These are phyloP conservation scores for Hylyphantes graminicola DNA, from an alignment of 1,140 invertebrate species.

Conservation along the genomic window DNA sequence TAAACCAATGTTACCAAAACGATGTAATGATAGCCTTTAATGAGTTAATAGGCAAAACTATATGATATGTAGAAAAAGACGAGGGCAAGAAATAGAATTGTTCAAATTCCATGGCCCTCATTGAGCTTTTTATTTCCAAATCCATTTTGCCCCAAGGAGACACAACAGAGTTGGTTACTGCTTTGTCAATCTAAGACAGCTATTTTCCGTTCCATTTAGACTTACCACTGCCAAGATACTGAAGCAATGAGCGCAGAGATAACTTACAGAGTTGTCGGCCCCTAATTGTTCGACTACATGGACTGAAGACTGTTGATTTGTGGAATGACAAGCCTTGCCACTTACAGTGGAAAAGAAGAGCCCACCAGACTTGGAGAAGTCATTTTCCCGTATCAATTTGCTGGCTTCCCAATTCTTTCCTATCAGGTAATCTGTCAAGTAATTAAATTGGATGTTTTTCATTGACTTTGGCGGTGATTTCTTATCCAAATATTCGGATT, in stretches of 20 bases:
- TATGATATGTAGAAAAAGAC: too few species aligned
- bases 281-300: constrained; percentile 30
- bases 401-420: constrained; percentile 30
- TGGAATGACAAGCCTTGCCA: constrained; percentile 48
- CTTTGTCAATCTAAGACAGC: background rate
- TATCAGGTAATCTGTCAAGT: constrained; percentile 38
- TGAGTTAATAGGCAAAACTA: too few species aligned
- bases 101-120: too few species aligned
- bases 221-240: constrained; percentile 15
- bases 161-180: too few species aligned
- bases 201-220: constrained; percentile 26
- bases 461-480: constrained; percentile 25
- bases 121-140: too few species aligned
- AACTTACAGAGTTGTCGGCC: constrained; percentile 14
- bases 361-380: constrained; percentile 29
- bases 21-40: too few species aligned
- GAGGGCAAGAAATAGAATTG: too few species aligned
- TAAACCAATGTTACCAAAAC: too few species aligned
- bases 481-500: background rate
- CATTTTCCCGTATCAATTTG: constrained; percentile 48
- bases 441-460: constrained; percentile 34
- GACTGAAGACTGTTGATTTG: constrained; percentile 41
- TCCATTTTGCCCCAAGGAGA: too few species aligned
- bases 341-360: constrained; percentile 2
- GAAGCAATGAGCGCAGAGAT: constrained; percentile 9